phyloP scores from a whole-genome alignment of 2,888 invertebrate species.

The Dioctria rufipes region DNA sequence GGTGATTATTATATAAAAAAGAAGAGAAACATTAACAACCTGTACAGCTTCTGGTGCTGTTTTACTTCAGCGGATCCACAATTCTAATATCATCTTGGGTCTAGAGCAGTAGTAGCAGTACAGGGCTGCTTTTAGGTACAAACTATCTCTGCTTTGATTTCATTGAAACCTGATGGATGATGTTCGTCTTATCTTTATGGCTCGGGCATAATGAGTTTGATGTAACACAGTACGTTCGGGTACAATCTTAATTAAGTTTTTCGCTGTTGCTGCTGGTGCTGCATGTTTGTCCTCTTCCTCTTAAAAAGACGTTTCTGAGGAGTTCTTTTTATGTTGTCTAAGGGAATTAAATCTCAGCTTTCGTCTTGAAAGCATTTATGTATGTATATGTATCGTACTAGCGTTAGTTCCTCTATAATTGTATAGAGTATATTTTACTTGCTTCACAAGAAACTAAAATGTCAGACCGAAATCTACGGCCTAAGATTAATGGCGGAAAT shows the following conservation, averaged over 20 bases:
- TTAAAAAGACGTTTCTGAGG: conserved; percentile 13
- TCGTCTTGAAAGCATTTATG: conserved; percentile 9
- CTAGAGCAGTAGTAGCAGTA: neutral
- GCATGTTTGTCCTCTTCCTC: neutral
- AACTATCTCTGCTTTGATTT: conserved; percentile 11
- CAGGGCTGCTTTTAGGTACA: no score
- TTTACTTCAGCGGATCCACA: conserved; percentile 8
- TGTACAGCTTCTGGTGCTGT: neutral
- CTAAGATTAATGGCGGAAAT: conserved; percentile 33
- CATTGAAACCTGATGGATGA: conserved; percentile 54
- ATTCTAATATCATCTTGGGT: neutral
- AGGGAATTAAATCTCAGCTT: conserved; percentile 13
- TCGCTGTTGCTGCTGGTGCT: neutral
- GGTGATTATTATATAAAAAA: no score
- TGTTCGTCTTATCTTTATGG: conserved; percentile 55
- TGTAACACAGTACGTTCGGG: conserved; percentile 47
- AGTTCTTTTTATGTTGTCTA: conserved; percentile 14
- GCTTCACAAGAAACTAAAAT: neutral
- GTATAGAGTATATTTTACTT: neutral
- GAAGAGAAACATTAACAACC: neutral
- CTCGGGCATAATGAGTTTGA: conserved; percentile 56
- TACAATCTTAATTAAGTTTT: conserved; percentile 54
- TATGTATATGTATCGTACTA: neutral
- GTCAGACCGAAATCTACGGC: neutral
- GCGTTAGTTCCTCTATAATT: neutral